These are phyloP conservation scores for Caenorhabditis tropicalis DNA, from an alignment of 1,140 invertebrate species.

Conservation along the genomic window DNA sequence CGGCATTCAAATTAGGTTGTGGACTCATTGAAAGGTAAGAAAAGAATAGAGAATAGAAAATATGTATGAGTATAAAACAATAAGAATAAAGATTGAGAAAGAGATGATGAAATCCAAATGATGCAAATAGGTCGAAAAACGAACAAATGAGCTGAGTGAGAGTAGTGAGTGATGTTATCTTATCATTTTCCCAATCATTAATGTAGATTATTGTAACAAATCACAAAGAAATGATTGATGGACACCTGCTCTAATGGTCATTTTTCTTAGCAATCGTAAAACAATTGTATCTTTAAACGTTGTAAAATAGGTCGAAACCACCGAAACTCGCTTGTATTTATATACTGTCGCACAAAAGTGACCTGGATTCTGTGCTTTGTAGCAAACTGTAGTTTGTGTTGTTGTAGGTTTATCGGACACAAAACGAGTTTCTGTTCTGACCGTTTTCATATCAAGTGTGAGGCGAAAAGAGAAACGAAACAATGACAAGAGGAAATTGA, in stretches of 20 bases:
- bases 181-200: slow-evolving; percentile 15
- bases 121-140: background rate
- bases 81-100: background rate
- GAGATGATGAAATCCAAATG: background rate
- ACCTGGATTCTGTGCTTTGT: slow-evolving; percentile 20
- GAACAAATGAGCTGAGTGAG: slow-evolving; percentile 5
- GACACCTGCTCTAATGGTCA: background rate
- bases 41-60: too few relatives aligned
- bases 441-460: slow-evolving; percentile 25
- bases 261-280: background rate
- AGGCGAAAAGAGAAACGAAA: background rate
- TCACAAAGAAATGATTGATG: background rate
- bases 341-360: background rate
- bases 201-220: background rate
- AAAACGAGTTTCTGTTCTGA: slow-evolving; percentile 38
- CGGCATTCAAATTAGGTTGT: too few relatives aligned
- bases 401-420: slow-evolving; percentile 9
- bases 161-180: slow-evolving; percentile 8
- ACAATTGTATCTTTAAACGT: background rate
- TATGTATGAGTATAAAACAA: too few relatives aligned
- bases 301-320: background rate
- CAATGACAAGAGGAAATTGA: background rate
- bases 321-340: background rate
- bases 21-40: too few relatives aligned
- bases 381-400: slow-evolving; percentile 35